Conservation (phyloP, 2,797 vertebrate species). For the Thripadectes ignobilis region DNA sequence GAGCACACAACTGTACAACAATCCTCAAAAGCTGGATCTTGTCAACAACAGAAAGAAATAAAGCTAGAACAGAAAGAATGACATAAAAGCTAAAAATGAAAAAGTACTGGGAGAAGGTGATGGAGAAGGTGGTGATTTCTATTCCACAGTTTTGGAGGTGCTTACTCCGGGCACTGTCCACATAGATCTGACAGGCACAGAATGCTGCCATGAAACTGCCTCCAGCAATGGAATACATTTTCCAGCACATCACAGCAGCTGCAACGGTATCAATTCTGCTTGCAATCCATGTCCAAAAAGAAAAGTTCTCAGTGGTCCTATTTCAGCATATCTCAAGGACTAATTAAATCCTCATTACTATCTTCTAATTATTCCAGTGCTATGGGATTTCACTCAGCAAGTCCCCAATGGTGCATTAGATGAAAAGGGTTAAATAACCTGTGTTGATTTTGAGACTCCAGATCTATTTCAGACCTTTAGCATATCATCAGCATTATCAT, state of each 20-base stretch:
- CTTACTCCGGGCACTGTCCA: conserved; percentile 33
- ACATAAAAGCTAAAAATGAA: neutral
- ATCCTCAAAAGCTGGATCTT: neutral
- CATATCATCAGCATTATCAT: conserved; percentile 76
- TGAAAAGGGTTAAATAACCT: conserved; percentile 81
- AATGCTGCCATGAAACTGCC: conserved; percentile 67
- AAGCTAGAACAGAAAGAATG: neutral
- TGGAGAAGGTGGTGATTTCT: neutral
- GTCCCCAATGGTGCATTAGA: conserved; percentile 72
- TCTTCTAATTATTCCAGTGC: conserved; percentile 79
- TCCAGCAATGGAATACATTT: conserved; percentile 71
- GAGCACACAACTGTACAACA: neutral
- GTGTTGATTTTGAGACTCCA: conserved; percentile 74
- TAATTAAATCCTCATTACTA: conserved; percentile 82
- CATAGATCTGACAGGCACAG: conserved; percentile 57
- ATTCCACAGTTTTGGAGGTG: conserved; percentile 36
- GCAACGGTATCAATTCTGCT: conserved; percentile 46
- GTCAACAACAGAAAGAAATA: neutral
- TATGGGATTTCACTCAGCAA: conserved; percentile 70
- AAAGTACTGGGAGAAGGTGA: neutral
- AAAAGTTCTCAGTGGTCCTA: conserved; percentile 73
- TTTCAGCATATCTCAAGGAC: conserved; percentile 77
- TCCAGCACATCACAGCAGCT: conserved; percentile 62
- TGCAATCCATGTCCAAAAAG: conserved; percentile 65
- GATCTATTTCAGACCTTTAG: conserved; percentile 74